These are phyloP conservation scores for Myotis vivesi DNA, from an alignment of 2,797 vertebrate genomes.

Conservation along the genomic window DNA sequence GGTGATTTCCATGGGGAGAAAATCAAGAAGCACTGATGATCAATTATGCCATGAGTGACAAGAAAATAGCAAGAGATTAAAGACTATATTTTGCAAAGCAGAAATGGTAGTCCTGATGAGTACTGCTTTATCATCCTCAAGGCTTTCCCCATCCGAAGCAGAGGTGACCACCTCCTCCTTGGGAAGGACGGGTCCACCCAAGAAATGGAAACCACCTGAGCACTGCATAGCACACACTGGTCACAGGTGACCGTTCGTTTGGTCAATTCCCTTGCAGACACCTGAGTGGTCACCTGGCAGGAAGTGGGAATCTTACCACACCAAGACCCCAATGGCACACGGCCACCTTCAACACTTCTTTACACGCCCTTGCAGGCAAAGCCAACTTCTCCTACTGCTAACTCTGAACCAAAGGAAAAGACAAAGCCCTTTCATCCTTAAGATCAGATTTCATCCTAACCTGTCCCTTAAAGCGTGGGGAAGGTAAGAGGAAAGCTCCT, in stretches of 20 bases:
- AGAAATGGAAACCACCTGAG: not conserved
- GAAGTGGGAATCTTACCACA: not conserved
- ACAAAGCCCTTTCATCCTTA: not conserved
- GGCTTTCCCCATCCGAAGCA: not conserved
- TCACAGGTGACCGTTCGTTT: not conserved
- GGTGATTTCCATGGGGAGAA: not conserved
- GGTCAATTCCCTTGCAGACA: not conserved
- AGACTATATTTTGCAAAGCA: conserved; percentile 19
- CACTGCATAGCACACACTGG: not conserved
- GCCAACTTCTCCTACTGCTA: not conserved
- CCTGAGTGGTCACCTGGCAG: no score
- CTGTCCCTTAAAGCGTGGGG: not conserved
- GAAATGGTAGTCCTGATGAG: not conserved
- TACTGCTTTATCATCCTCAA: not conserved
- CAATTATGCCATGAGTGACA: conserved; percentile 31
- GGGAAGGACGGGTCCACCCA: not conserved
- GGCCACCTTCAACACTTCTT: no score
- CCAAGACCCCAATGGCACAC: not conserved
- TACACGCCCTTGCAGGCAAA: not conserved
- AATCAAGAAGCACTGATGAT: conserved; percentile 31
- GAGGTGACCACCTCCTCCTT: not conserved
- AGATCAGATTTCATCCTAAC: conserved; percentile 20
- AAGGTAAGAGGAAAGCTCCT: not conserved
- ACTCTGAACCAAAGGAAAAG: not conserved
- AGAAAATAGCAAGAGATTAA: conserved; percentile 51